Conservation (phyloP, 2,888 invertebrate genomes). For the Silvanus unidentatus region DNA sequence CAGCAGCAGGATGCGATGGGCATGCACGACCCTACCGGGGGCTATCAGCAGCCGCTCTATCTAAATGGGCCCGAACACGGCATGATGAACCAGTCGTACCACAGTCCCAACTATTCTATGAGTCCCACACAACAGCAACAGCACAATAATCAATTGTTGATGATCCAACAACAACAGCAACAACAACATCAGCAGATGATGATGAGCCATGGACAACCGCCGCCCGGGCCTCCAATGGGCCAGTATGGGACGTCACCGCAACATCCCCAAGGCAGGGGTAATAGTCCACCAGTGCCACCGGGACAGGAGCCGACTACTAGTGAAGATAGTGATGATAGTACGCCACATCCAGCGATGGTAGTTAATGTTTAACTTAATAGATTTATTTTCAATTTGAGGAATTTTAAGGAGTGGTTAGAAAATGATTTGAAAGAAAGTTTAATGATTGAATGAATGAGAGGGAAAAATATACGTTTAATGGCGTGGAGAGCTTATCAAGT, state of each 20-base stretch:
- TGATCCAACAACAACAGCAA: slow-evolving; percentile 38
- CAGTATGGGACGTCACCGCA: slow-evolving; percentile 52
- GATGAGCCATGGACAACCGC: slow-evolving; percentile 43
- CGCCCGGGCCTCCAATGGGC: slow-evolving; percentile 46
- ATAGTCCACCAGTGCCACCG: slow-evolving; percentile 51
- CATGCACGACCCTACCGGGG: slow-evolving; percentile 46
- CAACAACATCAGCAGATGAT: slow-evolving; percentile 44
- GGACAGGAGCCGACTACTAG: slow-evolving; percentile 66
- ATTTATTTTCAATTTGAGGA: no score
- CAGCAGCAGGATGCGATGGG: slow-evolving; percentile 44
- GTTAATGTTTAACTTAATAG: no score
- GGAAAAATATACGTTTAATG: no score
- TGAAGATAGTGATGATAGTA: slow-evolving; percentile 82
- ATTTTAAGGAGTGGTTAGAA: no score
- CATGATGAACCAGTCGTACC: slow-evolving; percentile 44
- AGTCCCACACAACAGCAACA: slow-evolving; percentile 38
- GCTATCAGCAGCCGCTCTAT: slow-evolving; percentile 68
- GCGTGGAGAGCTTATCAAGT: no score
- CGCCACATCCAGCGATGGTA: slow-evolving; percentile 61
- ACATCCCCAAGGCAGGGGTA: slow-evolving; percentile 55
- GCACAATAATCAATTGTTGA: slow-evolving; percentile 39
- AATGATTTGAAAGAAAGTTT: no score
- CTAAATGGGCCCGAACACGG: slow-evolving; percentile 48
- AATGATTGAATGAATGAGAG: no score
- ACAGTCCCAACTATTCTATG: slow-evolving; percentile 42